Conservation (phyloP, 2,888 invertebrate species). For the Euproctis similis region DNA sequence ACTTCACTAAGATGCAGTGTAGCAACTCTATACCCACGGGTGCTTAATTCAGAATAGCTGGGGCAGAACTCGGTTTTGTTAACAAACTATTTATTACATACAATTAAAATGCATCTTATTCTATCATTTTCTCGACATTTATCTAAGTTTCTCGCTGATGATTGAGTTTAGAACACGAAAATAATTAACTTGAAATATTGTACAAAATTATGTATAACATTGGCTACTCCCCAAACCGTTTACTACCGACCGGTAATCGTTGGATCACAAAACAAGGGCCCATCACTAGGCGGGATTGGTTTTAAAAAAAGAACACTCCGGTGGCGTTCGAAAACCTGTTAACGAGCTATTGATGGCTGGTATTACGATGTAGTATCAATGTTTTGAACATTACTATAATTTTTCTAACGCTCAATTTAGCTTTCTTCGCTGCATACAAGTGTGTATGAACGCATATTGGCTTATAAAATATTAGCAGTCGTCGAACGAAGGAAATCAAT, state of each 20-base stretch:
- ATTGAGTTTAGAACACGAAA: slow-evolving; percentile 63
- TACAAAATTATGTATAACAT: slow-evolving; percentile 70
- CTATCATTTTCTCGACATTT: no score
- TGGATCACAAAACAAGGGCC: slow-evolving; percentile 54
- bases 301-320: slow-evolving; percentile 40
- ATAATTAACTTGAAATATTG: slow-evolving; percentile 68
- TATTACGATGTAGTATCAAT: slow-evolving; percentile 48
- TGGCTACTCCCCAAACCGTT: slow-evolving; percentile 72
- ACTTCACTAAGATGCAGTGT: slow-evolving; percentile 48
- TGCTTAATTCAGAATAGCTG: slow-evolving; percentile 34
- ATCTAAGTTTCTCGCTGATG: no score
- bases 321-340: slow-evolving; percentile 47
- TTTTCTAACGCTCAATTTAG: slow-evolving; percentile 44
- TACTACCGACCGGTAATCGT: slow-evolving; percentile 69
- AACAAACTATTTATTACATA: no score
- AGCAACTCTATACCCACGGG: slow-evolving; percentile 52
- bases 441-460: slow-evolving; percentile 18
- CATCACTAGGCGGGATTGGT: slow-evolving; percentile 54
- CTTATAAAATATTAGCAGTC: slow-evolving; percentile 48
- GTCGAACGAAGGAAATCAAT: slow-evolving; percentile 55
- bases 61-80: slow-evolving; percentile 36
- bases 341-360: slow-evolving; percentile 71
- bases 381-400: slow-evolving; percentile 38
- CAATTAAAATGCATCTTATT: no score
- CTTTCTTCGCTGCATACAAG: no score